Evolutionary conservation across 2,797 vertebrate genomes (phyloP), one percentile per base, ranked within the genome.

Genomic region (Acropternis orthonyx): DNA sequence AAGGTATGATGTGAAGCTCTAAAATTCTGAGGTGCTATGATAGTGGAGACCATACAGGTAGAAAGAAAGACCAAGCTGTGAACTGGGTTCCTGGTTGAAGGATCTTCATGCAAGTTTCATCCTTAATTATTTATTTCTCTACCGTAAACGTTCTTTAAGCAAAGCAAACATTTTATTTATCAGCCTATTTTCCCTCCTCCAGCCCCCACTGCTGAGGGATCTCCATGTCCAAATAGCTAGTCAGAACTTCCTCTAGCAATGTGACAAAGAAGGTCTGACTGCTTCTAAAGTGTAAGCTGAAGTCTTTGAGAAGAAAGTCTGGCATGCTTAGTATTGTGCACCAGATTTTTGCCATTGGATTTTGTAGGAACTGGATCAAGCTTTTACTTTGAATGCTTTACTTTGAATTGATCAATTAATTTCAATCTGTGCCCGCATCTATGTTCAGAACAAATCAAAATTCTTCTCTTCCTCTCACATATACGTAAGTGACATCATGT

Each of bases 311-410:
- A 76, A 88, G 51, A 30, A 78, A 59, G 59, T 24, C 67, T 95
- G 52, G n/a, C 27, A n/a, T 2, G 0, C 65, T 87, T n/a, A 37
- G 20, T 52, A 34, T 77, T 75, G 32, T 26, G 34, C 34, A 49
- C 23, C 36, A 78, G 56, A 77, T 54, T 72, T 89, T 72, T 78
- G 24, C 78, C 43, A 20, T 69, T 32, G 59, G 46, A 46, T 78
- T 93, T 92, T 73, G 9, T 65, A 93, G 96, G 89, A 90, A 92
- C 14, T 54, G 71, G 41, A 76, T 89, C 82, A 92, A 95, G 32
- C 55, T 86, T 48, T 92, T 93, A 81, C 56, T 93, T 71, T 92
- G 74, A 95, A 88, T 75, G 63, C 32, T n/a, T n/a, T n/a, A 90
- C 30, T 41, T 46, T n/a, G n/a, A n/a, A n/a, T 39, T 3, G 0